phyloP scores from a whole-genome alignment of 1,140 invertebrate genomes.

The Pemphigus obesinymphae region DNA sequence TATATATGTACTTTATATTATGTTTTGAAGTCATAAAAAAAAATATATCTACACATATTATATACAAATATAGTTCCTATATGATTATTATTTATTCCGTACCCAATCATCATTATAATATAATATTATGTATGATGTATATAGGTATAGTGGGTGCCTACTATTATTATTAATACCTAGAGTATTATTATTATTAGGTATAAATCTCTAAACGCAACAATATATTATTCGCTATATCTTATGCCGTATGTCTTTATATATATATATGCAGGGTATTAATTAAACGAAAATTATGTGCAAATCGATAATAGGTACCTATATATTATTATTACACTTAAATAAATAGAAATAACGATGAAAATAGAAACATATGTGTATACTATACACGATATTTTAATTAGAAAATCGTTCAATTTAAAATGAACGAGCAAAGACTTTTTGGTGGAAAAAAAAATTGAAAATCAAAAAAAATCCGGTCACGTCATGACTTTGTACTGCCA shows the following conservation, averaged over 20 bases:
- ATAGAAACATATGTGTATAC: too few relatives aligned
- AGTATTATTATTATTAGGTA: too few relatives aligned
- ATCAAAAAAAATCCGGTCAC: conserved; percentile 20
- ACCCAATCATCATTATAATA: background rate
- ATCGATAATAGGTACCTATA: background rate
- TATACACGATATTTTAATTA: background rate
- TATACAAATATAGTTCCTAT: background rate
- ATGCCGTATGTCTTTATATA: too few relatives aligned
- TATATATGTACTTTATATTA: background rate
- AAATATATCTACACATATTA: background rate
- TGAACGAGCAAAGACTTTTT: background rate
- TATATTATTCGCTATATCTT: too few relatives aligned
- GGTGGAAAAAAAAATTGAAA: background rate
- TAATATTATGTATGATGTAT: background rate
- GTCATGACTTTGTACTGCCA: conserved; percentile 12
- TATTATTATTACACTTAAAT: background rate
- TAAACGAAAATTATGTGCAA: too few relatives aligned
- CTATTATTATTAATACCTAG: too few relatives aligned
- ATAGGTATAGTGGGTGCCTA: too few relatives aligned
- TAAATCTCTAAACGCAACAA: too few relatives aligned
- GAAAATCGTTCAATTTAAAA: background rate
- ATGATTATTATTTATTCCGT: background rate
- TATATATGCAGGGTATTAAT: background rate
- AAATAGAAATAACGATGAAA: too few relatives aligned
- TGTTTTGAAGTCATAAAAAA: background rate